Conservation (phyloP, 2,113 vertebrate species). For the Phoxinus phoxinus region DNA sequence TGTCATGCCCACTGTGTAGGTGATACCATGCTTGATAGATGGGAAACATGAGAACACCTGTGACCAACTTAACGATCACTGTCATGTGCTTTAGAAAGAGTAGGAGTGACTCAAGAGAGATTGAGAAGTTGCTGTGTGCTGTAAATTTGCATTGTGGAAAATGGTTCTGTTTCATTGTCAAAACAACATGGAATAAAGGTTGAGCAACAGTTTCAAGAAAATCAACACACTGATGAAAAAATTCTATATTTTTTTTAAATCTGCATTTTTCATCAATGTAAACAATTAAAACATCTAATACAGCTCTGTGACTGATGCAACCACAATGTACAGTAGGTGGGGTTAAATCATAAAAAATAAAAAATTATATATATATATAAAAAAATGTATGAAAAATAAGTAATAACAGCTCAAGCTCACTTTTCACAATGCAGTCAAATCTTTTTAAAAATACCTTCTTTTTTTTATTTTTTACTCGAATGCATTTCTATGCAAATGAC, state of each 20-base stretch:
- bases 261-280: too few species aligned
- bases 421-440: background rate
- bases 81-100: constrained; percentile 2
- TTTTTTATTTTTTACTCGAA: background rate
- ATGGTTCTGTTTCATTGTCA: background rate
- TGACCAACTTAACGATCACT: background rate
- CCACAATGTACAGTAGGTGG: too few species aligned
- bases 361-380: too few species aligned
- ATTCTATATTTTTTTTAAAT: too few species aligned
- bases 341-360: too few species aligned
- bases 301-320: too few species aligned
- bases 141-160: background rate
- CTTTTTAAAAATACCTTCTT: too few species aligned
- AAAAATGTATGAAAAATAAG: too few species aligned
- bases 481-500: background rate
- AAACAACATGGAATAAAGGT: background rate
- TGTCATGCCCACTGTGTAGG: constrained; percentile 17
- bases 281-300: too few species aligned
- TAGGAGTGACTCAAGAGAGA: background rate
- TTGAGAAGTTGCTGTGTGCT: background rate
- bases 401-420: too few species aligned
- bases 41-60: constrained; percentile 29
- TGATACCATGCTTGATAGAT: constrained; percentile 9
- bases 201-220: background rate
- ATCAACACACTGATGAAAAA: too few species aligned